These are phyloP conservation scores for Antheraea yamamai DNA, from an alignment of 2,888 invertebrate species.

Conservation along the genomic window DNA sequence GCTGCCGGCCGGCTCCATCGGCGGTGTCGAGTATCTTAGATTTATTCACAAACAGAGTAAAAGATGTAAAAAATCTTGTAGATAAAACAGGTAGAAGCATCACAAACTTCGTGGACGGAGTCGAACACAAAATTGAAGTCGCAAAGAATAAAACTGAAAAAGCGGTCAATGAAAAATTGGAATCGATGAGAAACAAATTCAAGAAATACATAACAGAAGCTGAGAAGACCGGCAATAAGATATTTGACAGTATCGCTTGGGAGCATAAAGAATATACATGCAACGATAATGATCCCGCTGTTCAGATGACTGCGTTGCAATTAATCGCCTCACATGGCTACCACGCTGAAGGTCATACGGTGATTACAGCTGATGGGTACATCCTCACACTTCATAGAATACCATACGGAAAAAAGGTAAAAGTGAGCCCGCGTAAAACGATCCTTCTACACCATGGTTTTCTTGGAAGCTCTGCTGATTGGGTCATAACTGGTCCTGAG, in stretches of 20 bases:
- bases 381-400: constrained; percentile 91
- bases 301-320: constrained; percentile 70
- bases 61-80: background rate
- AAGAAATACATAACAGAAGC: constrained; percentile 51
- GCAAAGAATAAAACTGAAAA: background rate
- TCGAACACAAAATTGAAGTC: background rate
- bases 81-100: background rate
- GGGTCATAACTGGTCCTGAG: constrained; percentile 86
- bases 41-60: background rate
- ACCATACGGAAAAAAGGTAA: constrained; percentile 78
- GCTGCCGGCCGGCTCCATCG: background rate
- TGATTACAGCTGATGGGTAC: constrained; percentile 91
- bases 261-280: constrained; percentile 45
- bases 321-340: constrained; percentile 83
- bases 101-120: background rate
- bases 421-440: constrained; percentile 63
- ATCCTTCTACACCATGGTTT: constrained; percentile 92
- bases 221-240: constrained; percentile 38
- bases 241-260: constrained; percentile 63
- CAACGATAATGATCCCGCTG: constrained; percentile 53
- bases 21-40: background rate
- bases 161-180: background rate
- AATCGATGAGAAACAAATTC: constrained; percentile 33
- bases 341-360: constrained; percentile 86
- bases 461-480: constrained; percentile 89